Base-by-base conservation (phyloP, 1,140 invertebrate species). In the Listronotus bonariensis region DNA sequence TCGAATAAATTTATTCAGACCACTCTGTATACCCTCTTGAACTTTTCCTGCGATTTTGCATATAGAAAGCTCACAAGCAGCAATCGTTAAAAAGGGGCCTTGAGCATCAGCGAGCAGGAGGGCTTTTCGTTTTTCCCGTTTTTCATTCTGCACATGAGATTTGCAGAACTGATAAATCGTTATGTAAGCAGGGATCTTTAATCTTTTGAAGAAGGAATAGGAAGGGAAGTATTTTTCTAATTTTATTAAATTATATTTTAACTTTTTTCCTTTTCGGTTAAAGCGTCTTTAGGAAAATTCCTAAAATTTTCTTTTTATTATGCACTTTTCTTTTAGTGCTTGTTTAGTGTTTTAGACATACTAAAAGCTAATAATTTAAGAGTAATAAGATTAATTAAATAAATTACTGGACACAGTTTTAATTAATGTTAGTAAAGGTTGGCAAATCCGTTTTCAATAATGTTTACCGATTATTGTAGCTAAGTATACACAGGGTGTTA, bases 141-240 rank as follows among this genome's bases (percentile, higher is more conserved):
- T 65, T 65, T 65, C 62, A 51, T 65, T 45, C 62, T 51, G 62
- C 62, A 65, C 62, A 65, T 65, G 62, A 65, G 62, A 65, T 65
- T 65, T 65, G 53, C 62, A 51, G 53, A 48, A 65, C 62, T 65
- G 62, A 65, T 65, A 65, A 65, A 65, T 65, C 62, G 62, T 57
- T 57, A 65, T 65, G 62, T 65, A 65, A 57, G 52, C 49, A 63
- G 61, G 52, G 51, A 63, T 45, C 61, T 63, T 63, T 63, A 63
- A 63, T 63, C 61, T 63, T 63, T 63, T 55, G 6, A 45, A 14
- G n/a, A 38, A 20, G 8, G 26, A 52, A 63, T 46, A n/a, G 56
- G 20, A 12, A 53, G 51, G n/a, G 34, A 45, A 46, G 48, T 36
- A 36, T 51, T 41, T 60, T 60, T 60, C 18, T 17, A 20, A 48